Conservation (phyloP, 2,888 invertebrate species). For the Cartodere bifasciata region DNA sequence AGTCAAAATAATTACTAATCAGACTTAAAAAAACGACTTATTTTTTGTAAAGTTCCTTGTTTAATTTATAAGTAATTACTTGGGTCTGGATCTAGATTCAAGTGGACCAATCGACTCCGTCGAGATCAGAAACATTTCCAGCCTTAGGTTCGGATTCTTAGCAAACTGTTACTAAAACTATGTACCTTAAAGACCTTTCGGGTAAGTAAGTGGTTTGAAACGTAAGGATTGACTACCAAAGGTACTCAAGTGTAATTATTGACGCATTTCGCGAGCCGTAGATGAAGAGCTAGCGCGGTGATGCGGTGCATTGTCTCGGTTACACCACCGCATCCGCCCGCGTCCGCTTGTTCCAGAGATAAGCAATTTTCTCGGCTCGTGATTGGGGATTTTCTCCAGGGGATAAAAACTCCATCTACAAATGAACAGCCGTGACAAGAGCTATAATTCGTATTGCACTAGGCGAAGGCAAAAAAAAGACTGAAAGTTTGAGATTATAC, state of each 20-base stretch:
- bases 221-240: too few relatives aligned
- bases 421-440: slow-evolving; percentile 59
- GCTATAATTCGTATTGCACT: slow-evolving; percentile 48
- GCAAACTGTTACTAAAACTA: too few relatives aligned
- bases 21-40: too few relatives aligned
- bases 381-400: slow-evolving; percentile 52
- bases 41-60: too few relatives aligned
- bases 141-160: too few relatives aligned
- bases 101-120: too few relatives aligned
- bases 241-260: slow-evolving; percentile 28
- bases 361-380: slow-evolving; percentile 57
- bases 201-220: too few relatives aligned
- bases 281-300: slow-evolving; percentile 17
- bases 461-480: slow-evolving; percentile 33
- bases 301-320: slow-evolving; percentile 22
- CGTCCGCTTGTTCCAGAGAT: slow-evolving; percentile 34
- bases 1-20: too few relatives aligned
- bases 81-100: too few relatives aligned
- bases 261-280: slow-evolving; percentile 25
- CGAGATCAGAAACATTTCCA: too few relatives aligned
- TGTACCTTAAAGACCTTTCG: too few relatives aligned
- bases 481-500: slow-evolving; percentile 26
- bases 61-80: too few relatives aligned
- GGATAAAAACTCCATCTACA: slow-evolving; percentile 58
- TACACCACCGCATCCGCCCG: slow-evolving; percentile 15